phyloP scores from a whole-genome alignment of 2,888 invertebrate genomes.

The Ellobium chinense region DNA sequence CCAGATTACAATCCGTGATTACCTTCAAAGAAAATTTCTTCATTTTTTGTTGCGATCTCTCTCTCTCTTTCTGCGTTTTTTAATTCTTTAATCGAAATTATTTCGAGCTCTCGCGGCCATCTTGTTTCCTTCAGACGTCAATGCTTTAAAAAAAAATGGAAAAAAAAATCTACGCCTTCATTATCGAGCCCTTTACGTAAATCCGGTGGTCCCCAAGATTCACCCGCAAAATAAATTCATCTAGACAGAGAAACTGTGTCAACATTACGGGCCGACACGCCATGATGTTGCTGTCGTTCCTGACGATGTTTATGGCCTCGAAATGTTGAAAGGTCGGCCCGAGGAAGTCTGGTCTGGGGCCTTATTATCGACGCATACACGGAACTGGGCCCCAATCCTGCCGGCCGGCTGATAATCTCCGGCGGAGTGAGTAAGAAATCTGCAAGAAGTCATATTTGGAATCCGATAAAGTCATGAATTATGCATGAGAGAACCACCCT shows the following conservation, averaged over 20 bases:
- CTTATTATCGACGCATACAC: slow-evolving; percentile 32
- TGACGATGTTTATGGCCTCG: slow-evolving; percentile 22
- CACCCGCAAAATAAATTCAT: slow-evolving; percentile 18
- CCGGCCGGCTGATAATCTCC: slow-evolving; percentile 34
- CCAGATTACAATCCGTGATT: no score
- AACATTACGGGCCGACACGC: background rate
- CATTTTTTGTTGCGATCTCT: no score
- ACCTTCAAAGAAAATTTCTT: no score
- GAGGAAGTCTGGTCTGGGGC: background rate
- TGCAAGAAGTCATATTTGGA: slow-evolving; percentile 45
- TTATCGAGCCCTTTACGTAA: no score
- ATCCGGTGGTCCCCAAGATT: no score
- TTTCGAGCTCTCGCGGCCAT: no score
- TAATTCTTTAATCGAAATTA: no score
- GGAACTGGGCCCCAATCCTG: background rate
- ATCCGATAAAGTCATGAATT: slow-evolving; percentile 43
- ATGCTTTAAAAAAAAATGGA: no score
- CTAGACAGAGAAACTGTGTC: slow-evolving; percentile 6
- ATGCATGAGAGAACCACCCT: slow-evolving; percentile 32
- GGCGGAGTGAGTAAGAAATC: slow-evolving; percentile 40
- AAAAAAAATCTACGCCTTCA: no score
- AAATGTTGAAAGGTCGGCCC: slow-evolving; percentile 21
- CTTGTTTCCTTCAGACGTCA: no score
- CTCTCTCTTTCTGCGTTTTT: no score
- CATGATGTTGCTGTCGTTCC: background rate